Conservation (phyloP, 2,888 invertebrate species). For the Mesoligia furuncula region DNA sequence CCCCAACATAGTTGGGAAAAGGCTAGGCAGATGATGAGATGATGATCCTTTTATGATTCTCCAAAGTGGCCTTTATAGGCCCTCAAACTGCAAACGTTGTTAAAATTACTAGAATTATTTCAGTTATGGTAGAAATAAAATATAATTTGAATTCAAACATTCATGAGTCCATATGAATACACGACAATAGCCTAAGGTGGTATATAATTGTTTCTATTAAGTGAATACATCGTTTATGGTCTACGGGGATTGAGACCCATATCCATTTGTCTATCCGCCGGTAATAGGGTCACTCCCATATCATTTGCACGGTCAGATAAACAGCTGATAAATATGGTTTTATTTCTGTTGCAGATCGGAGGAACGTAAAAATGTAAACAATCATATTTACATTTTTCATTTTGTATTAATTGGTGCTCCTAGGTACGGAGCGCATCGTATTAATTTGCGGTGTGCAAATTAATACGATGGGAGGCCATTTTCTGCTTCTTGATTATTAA, state of each 20-base stretch:
- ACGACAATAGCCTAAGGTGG: neutral
- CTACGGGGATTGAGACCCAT: slow-evolving; percentile 31
- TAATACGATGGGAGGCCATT: neutral
- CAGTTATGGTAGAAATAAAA: neutral
- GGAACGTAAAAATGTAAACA: slow-evolving; percentile 4
- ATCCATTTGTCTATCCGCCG: slow-evolving; percentile 46
- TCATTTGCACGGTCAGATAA: slow-evolving; percentile 39
- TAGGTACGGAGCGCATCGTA: no score
- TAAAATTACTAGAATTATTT: no score
- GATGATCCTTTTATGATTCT: no score
- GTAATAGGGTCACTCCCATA: slow-evolving; percentile 44
- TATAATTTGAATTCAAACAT: neutral
- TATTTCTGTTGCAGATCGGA: slow-evolving; percentile 8
- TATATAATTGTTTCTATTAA: slow-evolving; percentile 33
- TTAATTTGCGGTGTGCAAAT: no score
- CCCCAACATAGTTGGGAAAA: no score
- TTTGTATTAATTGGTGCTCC: slow-evolving; percentile 19
- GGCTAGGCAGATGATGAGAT: no score
- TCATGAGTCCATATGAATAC: neutral
- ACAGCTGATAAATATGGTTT: slow-evolving; percentile 40
- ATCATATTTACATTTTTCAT: slow-evolving; percentile 7
- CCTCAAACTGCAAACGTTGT: no score
- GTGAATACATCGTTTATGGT: slow-evolving; percentile 32
- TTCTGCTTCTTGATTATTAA: neutral
- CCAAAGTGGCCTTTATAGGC: no score